phyloP scores from a whole-genome alignment of 2,113 vertebrate genomes.

The Ancistrus triradiatus region DNA sequence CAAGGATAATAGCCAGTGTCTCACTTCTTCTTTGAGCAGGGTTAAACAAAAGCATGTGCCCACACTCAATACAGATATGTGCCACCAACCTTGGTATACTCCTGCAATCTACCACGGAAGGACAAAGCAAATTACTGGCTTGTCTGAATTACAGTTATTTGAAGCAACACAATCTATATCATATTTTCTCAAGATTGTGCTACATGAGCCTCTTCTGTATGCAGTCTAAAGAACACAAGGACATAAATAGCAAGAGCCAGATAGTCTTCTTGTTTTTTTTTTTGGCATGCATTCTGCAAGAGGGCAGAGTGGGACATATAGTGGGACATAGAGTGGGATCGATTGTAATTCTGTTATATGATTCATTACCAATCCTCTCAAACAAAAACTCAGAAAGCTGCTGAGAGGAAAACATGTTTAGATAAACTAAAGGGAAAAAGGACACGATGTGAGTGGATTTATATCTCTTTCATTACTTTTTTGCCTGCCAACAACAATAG shows the following conservation, averaged over 20 bases:
- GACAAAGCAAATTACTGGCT: constrained; percentile 18
- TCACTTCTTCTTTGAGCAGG: constrained; percentile 12
- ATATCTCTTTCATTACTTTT: neutral
- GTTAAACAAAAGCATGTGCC: neutral
- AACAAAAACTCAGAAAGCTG: neutral
- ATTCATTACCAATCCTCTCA: neutral
- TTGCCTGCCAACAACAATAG: neutral
- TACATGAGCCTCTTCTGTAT: neutral
- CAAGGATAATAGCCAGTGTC: neutral
- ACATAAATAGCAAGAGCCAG: neutral
- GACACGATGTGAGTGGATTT: neutral
- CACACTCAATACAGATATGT: neutral
- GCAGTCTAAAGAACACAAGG: no score
- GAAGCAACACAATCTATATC: constrained; percentile 26
- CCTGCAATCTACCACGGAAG: neutral
- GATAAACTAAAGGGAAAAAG: neutral
- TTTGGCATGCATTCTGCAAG: neutral
- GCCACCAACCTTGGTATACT: neutral
- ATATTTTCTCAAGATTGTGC: constrained; percentile 34
- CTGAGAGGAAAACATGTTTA: neutral
- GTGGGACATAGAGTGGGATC: no score
- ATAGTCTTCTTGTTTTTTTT: neutral
- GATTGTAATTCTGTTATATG: neutral
- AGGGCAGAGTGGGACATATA: neutral
- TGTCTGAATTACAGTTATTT: constrained; percentile 50